phyloP scores from a whole-genome alignment of 2,797 vertebrate genomes.

The Pterois miles region DNA sequence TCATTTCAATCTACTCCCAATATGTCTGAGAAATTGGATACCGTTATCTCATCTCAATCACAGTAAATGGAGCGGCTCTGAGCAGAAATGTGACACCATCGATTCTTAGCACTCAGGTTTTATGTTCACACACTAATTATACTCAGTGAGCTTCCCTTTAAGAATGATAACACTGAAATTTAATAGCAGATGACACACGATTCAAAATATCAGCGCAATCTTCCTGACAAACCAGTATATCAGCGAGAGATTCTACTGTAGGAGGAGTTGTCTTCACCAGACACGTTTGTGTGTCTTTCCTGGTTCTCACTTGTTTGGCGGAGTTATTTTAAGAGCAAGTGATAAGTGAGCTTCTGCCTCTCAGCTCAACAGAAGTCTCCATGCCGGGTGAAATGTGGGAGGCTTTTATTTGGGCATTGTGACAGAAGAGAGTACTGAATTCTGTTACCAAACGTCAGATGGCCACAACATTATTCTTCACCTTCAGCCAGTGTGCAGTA shows the following conservation, averaged over 20 bases:
- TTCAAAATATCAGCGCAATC: constrained; percentile 17
- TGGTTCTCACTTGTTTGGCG: constrained; percentile 65
- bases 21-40: neutral
- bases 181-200: neutral
- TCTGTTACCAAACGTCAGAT: constrained; percentile 20
- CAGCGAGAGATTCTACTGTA: constrained; percentile 17
- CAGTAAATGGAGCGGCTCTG: constrained; percentile 1
- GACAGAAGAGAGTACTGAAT: constrained; percentile 28
- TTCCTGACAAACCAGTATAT: constrained; percentile 11
- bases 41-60: neutral
- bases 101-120: neutral
- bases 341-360: constrained; percentile 73
- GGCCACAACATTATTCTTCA: neutral
- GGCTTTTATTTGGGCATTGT: constrained; percentile 52
- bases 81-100: neutral
- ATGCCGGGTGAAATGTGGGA: constrained; percentile 50
- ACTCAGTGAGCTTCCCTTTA: neutral
- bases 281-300: constrained; percentile 53
- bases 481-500: neutral
- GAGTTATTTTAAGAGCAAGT: constrained; percentile 81
- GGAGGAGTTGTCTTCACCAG: constrained; percentile 41
- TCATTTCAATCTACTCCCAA: neutral
- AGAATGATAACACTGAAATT: neutral
- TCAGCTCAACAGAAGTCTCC: constrained; percentile 67
- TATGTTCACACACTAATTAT: constrained; percentile 7